Evolutionary conservation across 2,113 vertebrate genomes (phyloP).

Genomic region (Petaurus breviceps): DNA sequence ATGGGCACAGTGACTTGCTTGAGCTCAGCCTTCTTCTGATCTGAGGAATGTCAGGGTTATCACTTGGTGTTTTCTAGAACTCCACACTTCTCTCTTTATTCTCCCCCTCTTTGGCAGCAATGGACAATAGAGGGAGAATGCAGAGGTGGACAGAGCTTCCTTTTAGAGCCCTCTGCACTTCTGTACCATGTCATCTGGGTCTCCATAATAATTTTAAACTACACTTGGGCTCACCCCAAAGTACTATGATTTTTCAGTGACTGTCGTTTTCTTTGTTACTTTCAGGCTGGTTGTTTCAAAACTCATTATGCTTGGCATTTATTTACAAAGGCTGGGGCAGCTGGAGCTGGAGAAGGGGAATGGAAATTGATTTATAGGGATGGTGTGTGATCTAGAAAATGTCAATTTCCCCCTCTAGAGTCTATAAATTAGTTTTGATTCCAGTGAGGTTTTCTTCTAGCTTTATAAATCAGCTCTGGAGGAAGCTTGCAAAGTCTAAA

Average conservation of each 20-base stretch:
- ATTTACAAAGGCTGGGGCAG: conserved; percentile 72
- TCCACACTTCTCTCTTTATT: neutral
- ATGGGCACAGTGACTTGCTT: neutral
- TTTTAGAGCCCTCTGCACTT: neutral
- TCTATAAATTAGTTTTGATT: conserved; percentile 71
- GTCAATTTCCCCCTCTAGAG: conserved; percentile 58
- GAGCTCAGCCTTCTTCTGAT: neutral
- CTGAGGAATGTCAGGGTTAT: neutral
- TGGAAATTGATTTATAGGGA: conserved; percentile 73
- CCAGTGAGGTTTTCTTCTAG: conserved; percentile 3
- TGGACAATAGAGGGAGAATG: neutral
- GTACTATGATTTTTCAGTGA: neutral
- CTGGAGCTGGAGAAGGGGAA: conserved; percentile 35
- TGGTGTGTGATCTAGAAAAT: conserved; percentile 49
- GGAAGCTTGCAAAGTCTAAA: neutral
- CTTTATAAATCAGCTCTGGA: conserved; percentile 61
- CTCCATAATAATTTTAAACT: conserved; percentile 67
- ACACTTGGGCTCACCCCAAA: conserved; percentile 50
- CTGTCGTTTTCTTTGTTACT: conserved; percentile 73
- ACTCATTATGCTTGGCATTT: conserved; percentile 79
- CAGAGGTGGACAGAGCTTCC: neutral
- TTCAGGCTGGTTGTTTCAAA: conserved; percentile 66
- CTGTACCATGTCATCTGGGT: neutral
- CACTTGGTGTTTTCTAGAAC: neutral
- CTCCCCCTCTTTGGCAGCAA: neutral